Evolutionary conservation across 2,113 vertebrate species (phyloP), one percentile per base, ranked within the genome.

Genomic region (Oryzias melastigma): DNA sequence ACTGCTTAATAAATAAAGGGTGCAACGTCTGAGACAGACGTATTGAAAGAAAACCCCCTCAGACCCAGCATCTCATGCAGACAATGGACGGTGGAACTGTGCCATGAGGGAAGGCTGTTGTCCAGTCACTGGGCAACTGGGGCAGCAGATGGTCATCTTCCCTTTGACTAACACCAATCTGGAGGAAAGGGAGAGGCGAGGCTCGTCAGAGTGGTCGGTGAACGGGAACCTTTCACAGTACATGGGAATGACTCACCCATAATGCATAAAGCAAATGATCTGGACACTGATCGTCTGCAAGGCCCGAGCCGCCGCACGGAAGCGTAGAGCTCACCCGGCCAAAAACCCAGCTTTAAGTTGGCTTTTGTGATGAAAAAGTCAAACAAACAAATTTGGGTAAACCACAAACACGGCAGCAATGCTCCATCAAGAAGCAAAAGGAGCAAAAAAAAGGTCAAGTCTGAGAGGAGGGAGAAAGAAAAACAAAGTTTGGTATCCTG

Each of bases 111-210:
- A 82, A 73, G 75, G 83, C 83, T 79, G 82, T 80, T 85, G 83
- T 88, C 81, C 84, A 89, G 84, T 87, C 86, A 80, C 83, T 86
- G 80, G 85, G 83, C 87, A 90, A 90, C 82, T 88, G 84, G 86
- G 88, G 78, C 87, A 86, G 83, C 90, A 91, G 86, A 90, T 91
- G 89, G 88, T 87, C 86, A 72, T 87, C 84, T 90, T 88, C 85
- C 79, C 80, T 90, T 90, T 88, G 75, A 87, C 81, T 83, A 81
- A 88, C 81, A 88, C 82, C 82, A 82, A 77, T 52, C 55, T 59
- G 57, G 55, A 60, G n/a, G 56, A 59, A 60, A 50, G 55, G 52
- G 18, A 35, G 56, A 48, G 35, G 29, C 49, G 50, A 51, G 65
- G 64, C n/a, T 61, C 52, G 41, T 57, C 55, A 19, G 73, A 71